These are phyloP conservation scores for Conopomorpha cramerella DNA, from an alignment of 1,140 invertebrate genomes.

Conservation along the genomic window DNA sequence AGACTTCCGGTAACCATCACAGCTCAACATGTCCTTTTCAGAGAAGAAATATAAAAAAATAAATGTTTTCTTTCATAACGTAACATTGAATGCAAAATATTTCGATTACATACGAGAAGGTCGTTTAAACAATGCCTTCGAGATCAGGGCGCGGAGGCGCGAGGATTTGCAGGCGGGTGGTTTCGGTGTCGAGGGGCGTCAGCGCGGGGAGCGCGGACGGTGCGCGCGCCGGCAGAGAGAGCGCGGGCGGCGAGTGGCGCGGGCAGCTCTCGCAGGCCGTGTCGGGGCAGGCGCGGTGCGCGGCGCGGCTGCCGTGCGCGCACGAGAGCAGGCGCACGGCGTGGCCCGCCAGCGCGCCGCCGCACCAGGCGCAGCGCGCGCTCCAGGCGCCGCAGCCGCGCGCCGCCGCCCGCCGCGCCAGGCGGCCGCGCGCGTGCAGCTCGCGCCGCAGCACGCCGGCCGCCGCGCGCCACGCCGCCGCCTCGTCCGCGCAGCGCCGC, in stretches of 20 bases:
- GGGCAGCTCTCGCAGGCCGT: conserved; percentile 12
- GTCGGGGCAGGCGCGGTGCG: conserved; percentile 18
- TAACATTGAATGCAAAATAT: conserved; percentile 5
- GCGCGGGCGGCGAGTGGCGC: conserved; percentile 15
- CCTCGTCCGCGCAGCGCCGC: conserved; percentile 13
- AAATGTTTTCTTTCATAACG: too few relatives aligned
- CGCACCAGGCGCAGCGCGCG: conserved; percentile 12
- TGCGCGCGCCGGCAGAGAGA: conserved; percentile 7
- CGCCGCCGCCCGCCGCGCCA: conserved; percentile 18
- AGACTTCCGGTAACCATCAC: too few relatives aligned
- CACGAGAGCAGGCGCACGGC: conserved; percentile 2
- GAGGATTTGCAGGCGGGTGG: conserved; percentile 19
- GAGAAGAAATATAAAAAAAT: too few relatives aligned
- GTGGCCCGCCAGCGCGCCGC: conserved; percentile 5
- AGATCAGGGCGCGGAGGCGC: conserved; percentile 45
- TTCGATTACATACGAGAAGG: conserved; percentile 5
- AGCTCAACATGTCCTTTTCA: too few relatives aligned
- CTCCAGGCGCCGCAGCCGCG: conserved; percentile 15
- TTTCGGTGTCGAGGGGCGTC: conserved; percentile 18
- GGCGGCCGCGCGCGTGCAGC: conserved; percentile 22
- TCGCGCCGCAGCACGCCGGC: conserved; percentile 14
- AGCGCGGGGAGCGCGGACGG: conserved; percentile 4
- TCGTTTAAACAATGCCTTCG: conserved; percentile 28
- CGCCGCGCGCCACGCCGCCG: conserved; percentile 13
- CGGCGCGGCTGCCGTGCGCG: conserved; percentile 20